Base-by-base conservation (phyloP, 2,888 invertebrate species). In the Aethes cnicana region DNA sequence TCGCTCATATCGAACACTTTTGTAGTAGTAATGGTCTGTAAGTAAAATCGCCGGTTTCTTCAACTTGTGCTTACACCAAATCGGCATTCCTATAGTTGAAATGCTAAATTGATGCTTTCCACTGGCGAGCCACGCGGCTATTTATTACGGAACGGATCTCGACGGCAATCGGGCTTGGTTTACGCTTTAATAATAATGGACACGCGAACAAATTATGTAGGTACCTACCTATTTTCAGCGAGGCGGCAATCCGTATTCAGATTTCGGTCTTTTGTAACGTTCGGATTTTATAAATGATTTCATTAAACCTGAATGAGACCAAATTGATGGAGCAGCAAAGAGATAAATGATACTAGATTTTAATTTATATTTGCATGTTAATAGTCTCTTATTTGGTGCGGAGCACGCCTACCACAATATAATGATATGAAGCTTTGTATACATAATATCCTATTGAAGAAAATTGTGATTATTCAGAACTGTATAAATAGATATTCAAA, bases 131-230 rank as follows among this genome's bases (percentile, higher is more conserved):
- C 56, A 54, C 61, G 65, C 50, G 48, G 64, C 64, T 69, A 69
- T 69, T 68, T 66, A 65, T 72, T 66, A 63, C 54, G 55, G 54
- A 64, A 63, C 55, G 55, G 56, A 67, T 68, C 66, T 69, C 55
- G 62, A 55, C 64, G 56, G 58, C 62, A 58, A 66, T 67, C 64
- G 57, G 58, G 63, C 60, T 55, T 52, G 56, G 59, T 62, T 68
- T 58, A 56, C 56, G 57, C 58, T 62, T 64, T 72, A 74, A 72
- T 74, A 72, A 71, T 68, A 68, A 70, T 63, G 57, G 61, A 55
- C 78, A 79, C 77, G 77, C 77, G 64, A 77, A 56, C 63, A 59
- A 69, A 70, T 69, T 64, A 64, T n/a, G n/a, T n/a, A n/a, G n/a
- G n/a, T n/a, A n/a, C n/a, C n/a, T n/a, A 60, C 56, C 57, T 63